These are phyloP conservation scores for Pseudolycoriella hygida DNA, from an alignment of 2,888 invertebrate species.

Conservation along the genomic window DNA sequence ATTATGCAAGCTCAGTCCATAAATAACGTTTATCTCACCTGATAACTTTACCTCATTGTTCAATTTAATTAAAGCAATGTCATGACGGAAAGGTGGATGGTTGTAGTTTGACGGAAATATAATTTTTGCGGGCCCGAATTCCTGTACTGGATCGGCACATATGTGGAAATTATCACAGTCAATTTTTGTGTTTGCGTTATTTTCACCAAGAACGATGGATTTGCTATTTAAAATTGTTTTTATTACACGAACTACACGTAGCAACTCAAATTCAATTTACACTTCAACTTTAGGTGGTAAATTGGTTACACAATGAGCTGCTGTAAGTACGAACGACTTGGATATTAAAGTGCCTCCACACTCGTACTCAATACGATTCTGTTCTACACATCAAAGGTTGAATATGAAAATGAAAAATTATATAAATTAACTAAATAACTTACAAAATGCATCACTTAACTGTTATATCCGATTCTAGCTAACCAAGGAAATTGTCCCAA, in stretches of 20 bases:
- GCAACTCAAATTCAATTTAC: slow-evolving; percentile 1
- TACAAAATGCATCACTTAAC: not conserved
- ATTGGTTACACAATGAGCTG: slow-evolving; percentile 25
- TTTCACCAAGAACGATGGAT: slow-evolving; percentile 22
- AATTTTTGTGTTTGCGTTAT: slow-evolving; percentile 18
- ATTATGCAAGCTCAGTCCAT: not conserved
- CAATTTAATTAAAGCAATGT: slow-evolving; percentile 19
- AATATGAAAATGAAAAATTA: too few relatives aligned
- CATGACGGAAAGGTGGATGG: slow-evolving; percentile 14
- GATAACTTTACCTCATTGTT: slow-evolving; percentile 14
- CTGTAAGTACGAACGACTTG: slow-evolving; percentile 23
- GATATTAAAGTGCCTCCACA: slow-evolving; percentile 20
- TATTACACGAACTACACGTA: not conserved
- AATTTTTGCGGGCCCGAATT: slow-evolving; percentile 13
- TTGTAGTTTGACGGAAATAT: slow-evolving; percentile 16
- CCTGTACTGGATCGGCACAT: slow-evolving; percentile 21
- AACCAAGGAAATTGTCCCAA: slow-evolving; percentile 48
- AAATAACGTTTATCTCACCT: slow-evolving; percentile 12
- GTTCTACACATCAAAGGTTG: not conserved
- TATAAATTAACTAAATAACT: not conserved
- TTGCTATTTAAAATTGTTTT: slow-evolving; percentile 9
- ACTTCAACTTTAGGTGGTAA: slow-evolving; percentile 11
- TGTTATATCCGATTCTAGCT: slow-evolving; percentile 14
- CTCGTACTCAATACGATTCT: slow-evolving; percentile 13
- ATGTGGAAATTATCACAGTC: slow-evolving; percentile 16